Percentiles rank a stretch among this genome's conserved stretches.
These are phyloP conservation scores for Pelobates fuscus DNA, from an alignment of 2,113 vertebrate species.

Conservation along the genomic window DNA sequence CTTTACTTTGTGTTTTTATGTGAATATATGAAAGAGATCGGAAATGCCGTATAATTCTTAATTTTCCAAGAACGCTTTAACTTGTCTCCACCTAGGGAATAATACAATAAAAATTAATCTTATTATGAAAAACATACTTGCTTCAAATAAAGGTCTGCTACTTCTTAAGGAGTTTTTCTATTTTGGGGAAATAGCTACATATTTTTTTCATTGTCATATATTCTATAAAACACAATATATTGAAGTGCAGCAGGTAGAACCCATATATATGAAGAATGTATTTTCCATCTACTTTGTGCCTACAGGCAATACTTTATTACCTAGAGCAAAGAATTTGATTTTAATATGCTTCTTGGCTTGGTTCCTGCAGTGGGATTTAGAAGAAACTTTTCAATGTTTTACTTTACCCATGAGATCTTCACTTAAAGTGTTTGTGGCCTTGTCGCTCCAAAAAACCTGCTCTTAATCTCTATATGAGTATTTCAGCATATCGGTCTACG, in stretches of 20 bases:
- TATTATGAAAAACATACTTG: conserved; percentile 19
- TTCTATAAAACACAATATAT: conserved; percentile 21
- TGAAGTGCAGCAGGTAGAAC: neutral
- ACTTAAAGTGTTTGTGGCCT: conserved; percentile 29
- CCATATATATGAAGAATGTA: conserved; percentile 31
- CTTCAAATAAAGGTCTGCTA: conserved; percentile 13
- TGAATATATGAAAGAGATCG: too few relatives aligned
- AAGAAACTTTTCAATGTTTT: conserved; percentile 42
- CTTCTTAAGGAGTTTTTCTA: neutral
- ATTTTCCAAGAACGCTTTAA: conserved; percentile 23
- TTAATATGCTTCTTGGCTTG: conserved; percentile 37
- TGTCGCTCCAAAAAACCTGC: conserved; percentile 35
- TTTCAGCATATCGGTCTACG: conserved; percentile 30
- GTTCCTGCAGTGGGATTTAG: conserved; percentile 26
- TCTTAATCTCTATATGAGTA: conserved; percentile 17
- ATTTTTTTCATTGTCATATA: conserved; percentile 21
- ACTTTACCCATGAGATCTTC: conserved; percentile 16
- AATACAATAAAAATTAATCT: conserved; percentile 37
- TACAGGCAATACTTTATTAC: neutral
- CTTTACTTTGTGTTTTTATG: too few relatives aligned
- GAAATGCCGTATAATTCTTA: conserved; percentile 26
- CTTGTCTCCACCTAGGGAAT: conserved; percentile 29
- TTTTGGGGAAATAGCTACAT: conserved; percentile 17
- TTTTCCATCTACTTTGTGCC: conserved; percentile 8
- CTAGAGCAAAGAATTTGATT: conserved; percentile 31